Evolutionary conservation across 1,140 invertebrate species (phyloP).

Genomic region (Tetragonula clypearis): DNA sequence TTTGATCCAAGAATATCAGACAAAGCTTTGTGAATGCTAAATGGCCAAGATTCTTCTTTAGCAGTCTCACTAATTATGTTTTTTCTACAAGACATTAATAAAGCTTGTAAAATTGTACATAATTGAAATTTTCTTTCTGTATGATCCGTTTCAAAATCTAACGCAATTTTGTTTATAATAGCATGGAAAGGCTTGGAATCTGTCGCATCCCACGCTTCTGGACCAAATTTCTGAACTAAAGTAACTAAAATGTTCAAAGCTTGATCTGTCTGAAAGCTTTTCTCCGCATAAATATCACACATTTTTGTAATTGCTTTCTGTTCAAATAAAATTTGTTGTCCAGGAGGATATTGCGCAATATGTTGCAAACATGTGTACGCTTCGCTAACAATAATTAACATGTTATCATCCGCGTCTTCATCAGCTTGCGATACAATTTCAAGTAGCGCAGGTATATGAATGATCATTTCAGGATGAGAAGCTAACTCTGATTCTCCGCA

Average conservation of each 20-base stretch:
- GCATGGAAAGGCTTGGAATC: conserved; percentile 88
- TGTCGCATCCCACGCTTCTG: conserved; percentile 87
- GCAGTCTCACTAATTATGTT: conserved; percentile 84
- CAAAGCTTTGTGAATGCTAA: conserved; percentile 89
- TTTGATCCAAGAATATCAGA: conserved; percentile 92
- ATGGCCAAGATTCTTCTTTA: conserved; percentile 89
- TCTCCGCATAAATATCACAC: conserved; percentile 91
- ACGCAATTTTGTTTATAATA: conserved; percentile 91
- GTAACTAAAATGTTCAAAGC: conserved; percentile 90
- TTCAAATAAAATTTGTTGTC: conserved; percentile 88
- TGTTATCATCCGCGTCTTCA: conserved; percentile 91
- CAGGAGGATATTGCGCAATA: conserved; percentile 88
- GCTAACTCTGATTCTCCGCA: conserved; percentile 90
- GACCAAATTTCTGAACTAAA: conserved; percentile 86
- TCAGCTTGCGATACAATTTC: conserved; percentile 91
- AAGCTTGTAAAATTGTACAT: conserved; percentile 87
- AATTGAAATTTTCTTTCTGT: conserved; percentile 94
- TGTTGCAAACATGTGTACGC: conserved; percentile 92
- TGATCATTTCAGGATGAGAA: conserved; percentile 90
- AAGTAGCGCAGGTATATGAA: conserved; percentile 90
- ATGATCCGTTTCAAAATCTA: conserved; percentile 94
- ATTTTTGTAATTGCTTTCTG: conserved; percentile 90
- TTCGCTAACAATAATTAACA: conserved; percentile 93
- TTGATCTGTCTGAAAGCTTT: conserved; percentile 93
- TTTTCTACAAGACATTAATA: conserved; percentile 88